A percentile compares a stretch with the other conserved stretches of the same genome.
Evolutionary conservation across 2,113 vertebrate species (phyloP).

Genomic region (Anas platyrhynchos): DNA sequence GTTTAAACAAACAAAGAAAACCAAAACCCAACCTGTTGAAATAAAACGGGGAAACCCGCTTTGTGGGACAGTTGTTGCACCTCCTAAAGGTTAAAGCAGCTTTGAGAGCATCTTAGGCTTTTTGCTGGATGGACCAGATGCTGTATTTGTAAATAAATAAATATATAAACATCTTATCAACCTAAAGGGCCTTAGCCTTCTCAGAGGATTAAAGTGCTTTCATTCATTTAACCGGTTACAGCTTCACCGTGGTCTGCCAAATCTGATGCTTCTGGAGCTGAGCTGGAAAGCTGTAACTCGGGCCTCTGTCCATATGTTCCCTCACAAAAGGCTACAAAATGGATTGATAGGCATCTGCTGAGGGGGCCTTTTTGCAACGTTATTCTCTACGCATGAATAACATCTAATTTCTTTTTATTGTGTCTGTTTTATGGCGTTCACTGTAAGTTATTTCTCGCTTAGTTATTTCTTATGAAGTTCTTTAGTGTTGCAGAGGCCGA

Average conservation of each 20-base stretch:
- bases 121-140: slow-evolving; percentile 16
- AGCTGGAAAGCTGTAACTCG: slow-evolving; percentile 47
- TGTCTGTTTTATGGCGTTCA: not conserved
- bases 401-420: not conserved
- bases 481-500: not conserved
- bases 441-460: not conserved
- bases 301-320: slow-evolving; percentile 37
- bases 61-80: not conserved
- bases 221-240: slow-evolving; percentile 56
- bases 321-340: not conserved
- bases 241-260: slow-evolving; percentile 25
- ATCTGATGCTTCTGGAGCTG: slow-evolving; percentile 47
- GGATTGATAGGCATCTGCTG: not conserved
- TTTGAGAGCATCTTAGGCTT: not conserved
- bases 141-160: slow-evolving; percentile 38
- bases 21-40: not conserved
- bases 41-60: not conserved
- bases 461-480: not conserved
- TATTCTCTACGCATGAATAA: not conserved
- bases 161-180: slow-evolving; percentile 23
- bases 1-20: not conserved
- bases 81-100: not conserved
- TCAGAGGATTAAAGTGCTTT: slow-evolving; percentile 62
- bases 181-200: slow-evolving; percentile 52
- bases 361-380: slow-evolving; percentile 8